These are phyloP conservation scores for Idaea biselata DNA, from an alignment of 2,888 invertebrate species.

Conservation along the genomic window DNA sequence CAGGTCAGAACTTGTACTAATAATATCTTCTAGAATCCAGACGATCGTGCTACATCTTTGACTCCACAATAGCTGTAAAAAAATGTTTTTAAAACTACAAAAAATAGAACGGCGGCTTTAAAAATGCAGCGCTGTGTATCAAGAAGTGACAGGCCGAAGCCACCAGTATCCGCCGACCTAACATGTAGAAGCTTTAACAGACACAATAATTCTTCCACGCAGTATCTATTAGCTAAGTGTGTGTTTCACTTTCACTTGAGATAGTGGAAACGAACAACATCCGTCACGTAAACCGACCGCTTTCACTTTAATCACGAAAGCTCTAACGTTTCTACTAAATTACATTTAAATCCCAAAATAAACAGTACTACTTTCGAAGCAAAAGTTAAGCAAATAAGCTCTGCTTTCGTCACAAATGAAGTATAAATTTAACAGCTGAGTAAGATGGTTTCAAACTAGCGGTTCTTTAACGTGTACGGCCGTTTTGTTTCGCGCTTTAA, in stretches of 20 bases:
- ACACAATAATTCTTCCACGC: neutral
- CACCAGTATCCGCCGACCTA: no score
- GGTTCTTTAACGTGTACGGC: no score
- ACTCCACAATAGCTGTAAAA: no score
- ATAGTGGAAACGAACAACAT: neutral
- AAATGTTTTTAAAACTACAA: no score
- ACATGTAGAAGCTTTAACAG: no score
- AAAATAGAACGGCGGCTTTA: no score
- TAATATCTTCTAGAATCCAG: no score
- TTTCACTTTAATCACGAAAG: constrained; percentile 1
- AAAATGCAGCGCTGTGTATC: no score
- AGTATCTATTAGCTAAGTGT: neutral
- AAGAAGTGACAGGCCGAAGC: no score
- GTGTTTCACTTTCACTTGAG: neutral
- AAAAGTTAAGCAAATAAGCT: neutral
- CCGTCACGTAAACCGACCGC: neutral
- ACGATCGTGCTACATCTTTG: no score
- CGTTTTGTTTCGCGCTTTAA: no score
- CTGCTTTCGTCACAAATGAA: neutral
- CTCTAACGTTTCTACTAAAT: neutral
- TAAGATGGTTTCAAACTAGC: neutral
- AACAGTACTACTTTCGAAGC: neutral
- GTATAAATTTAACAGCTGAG: neutral
- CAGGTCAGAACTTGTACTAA: no score
- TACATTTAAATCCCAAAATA: constrained; percentile 1